Evolutionary conservation across 1,140 invertebrate species (phyloP), one percentile per base, ranked within the genome.

Genomic region (Geopemphigus sp.): DNA sequence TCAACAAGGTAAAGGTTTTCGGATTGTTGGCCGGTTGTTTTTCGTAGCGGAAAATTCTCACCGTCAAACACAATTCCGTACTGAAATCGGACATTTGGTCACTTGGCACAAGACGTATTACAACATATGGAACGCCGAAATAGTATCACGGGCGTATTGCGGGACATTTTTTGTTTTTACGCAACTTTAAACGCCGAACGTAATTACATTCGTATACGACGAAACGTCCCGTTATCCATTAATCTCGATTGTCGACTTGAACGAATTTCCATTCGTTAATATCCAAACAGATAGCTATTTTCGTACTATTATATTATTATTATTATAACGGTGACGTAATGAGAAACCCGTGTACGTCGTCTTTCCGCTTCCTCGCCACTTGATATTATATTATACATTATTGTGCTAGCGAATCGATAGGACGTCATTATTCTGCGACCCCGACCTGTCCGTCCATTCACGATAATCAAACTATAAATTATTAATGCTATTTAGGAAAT

Each of bases 401-500:
- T 47, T 5, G 15, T 47, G 22, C 17, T 24, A 72, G 54, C 50
- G 24, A 72, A 54, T 72, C 68, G 12, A 72, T 54, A 12, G 17
- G 24, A n/a, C 26, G 17, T 72, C 19, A 72, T 72, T 72, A 54
- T 72, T 72, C 29, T 29, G 47, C 50, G 53, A 29, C 17, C 68
- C 47, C 17, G 10, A 47, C 66, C 24, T 53, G 24, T 70, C 68
- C 50, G 24, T 70, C 68, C 50, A 17, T 54, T 53, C 29, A 53
- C 17, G 47, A 72, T 72, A 72, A 14, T 72, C 47, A 32, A 72
- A 72, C 68, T n/a, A 72, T 72, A 72, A 54, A 72, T 72, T 19
- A 72, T 72, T 50, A 26, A 68, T 50, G 45, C 1, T 10, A 17
- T 54, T 19, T 29, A 53, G 47, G 29, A 72, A 72, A 70, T 19